Base-by-base conservation (phyloP, 2,797 vertebrate genomes). In the Anguilla megastoma region DNA sequence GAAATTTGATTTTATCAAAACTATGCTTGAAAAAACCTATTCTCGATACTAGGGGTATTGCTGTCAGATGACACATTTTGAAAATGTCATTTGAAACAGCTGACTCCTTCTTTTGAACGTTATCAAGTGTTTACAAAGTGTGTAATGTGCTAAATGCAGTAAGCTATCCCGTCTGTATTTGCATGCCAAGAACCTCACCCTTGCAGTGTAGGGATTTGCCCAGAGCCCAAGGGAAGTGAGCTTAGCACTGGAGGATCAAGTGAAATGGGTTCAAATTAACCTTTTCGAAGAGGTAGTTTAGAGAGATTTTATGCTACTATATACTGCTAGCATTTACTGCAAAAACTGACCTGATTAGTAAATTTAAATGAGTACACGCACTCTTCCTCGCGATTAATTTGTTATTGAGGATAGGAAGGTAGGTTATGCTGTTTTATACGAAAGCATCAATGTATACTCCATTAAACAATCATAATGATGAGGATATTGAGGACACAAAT, bases 21-120 rank as follows among this genome's bases (percentile, higher is more conserved):
- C 96, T 96, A 93, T 94, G 93, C 96, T 96, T 94, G 95, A 96
- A 96, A 82, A 97, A 96, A 96, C 96, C 95, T 96, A 96, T 90
- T 94, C 94, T 96, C 95, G 92, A 94, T 94, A 96, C 96, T 95
- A 96, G 90, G 94, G 76, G 91, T 92, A 94, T 95, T 96, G 91
- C 93, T 94, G 95, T 97, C 96, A 96, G 94, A 96, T 96, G 95
- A 96, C 95, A 96, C 63, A 88, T 84, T 93, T 95, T 4, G 84
- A 85, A 95, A 95, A 96, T 94, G 91, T 90, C 86, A 92, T 96
- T 96, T 93, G 87, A 90, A 90, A 90, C 89, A 91, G 93, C 90
- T 88, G 90, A 91, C 89, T 91, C 90, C 92, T 94, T 92, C 94
- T 4, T 96, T 96, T 96, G 91, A 95, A 94, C 93, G 90, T 95